Percentiles rank a stretch among this genome's conserved stretches.
These are phyloP conservation scores for Acanthosepion pharaonis DNA, from an alignment of 2,888 invertebrate species.

Conservation along the genomic window DNA sequence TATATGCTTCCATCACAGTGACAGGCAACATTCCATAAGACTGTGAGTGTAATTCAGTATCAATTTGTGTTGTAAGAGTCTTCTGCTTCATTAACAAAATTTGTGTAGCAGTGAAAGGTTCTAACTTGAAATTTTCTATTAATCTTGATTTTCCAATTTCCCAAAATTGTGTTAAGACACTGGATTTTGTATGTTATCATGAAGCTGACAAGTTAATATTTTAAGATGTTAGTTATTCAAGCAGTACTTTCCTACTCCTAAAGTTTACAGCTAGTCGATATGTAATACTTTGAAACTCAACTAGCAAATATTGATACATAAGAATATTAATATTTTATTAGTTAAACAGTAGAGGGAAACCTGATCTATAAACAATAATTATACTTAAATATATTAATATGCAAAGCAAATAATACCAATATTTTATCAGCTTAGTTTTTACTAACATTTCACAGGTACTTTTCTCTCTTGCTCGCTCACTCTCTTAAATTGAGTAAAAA, in stretches of 20 bases:
- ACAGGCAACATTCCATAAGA: slow-evolving; percentile 33
- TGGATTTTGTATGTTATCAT: slow-evolving; percentile 33
- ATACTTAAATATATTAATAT: not conserved
- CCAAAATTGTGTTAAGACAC: not conserved
- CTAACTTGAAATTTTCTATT: not conserved
- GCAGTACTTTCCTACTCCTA: not conserved
- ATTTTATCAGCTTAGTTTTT: not conserved
- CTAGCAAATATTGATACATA: not conserved
- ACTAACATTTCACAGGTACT: not conserved
- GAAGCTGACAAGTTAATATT: not conserved
- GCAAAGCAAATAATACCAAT: not conserved
- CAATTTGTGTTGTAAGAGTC: slow-evolving; percentile 33
- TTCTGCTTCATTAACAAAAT: slow-evolving; percentile 14
- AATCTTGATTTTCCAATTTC: not conserved
- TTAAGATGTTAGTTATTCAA: not conserved
- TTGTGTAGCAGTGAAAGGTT: slow-evolving; percentile 22
- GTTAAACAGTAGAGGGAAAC: not conserved
- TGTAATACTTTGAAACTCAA: not conserved
- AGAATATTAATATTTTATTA: not conserved
- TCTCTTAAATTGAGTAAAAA: not conserved
- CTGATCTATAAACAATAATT: not conserved
- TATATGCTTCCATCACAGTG: slow-evolving; percentile 33
- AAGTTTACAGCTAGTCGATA: not conserved
- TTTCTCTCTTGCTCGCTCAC: not conserved
- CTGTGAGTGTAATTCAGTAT: slow-evolving; percentile 33